Percentiles rank a stretch among this genome's conserved stretches.
phyloP scores from a whole-genome alignment of 2,888 invertebrate species.

The Ormia ochracea region DNA sequence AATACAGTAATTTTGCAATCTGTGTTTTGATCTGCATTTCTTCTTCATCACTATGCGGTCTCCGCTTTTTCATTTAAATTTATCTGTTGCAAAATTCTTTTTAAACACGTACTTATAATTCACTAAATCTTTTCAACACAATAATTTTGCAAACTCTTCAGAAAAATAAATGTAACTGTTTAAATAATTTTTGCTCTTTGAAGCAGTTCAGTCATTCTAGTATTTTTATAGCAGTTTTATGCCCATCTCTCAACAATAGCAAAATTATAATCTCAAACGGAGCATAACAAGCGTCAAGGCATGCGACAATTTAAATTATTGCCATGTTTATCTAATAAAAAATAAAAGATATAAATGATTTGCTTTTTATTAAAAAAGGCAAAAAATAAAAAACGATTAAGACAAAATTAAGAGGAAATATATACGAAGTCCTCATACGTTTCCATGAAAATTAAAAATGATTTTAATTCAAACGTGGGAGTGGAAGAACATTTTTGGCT shows the following conservation, averaged over 20 bases:
- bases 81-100: no score
- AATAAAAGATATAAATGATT: slow-evolving; percentile 24
- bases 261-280: slow-evolving; percentile 45
- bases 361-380: not conserved
- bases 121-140: no score
- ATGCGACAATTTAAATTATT: slow-evolving; percentile 59
- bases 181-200: not conserved
- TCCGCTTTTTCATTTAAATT: no score
- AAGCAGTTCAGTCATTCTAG: not conserved
- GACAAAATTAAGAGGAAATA: not conserved
- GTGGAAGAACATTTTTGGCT: slow-evolving; percentile 9
- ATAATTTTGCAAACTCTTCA: no score
- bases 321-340: slow-evolving; percentile 47
- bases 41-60: no score
- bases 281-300: slow-evolving; percentile 56
- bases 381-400: no score
- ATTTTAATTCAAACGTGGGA: slow-evolving; percentile 24
- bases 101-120: no score
- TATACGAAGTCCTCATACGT: slow-evolving; percentile 16
- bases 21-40: no score
- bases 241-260: not conserved
- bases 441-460: not conserved
- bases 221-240: not conserved
- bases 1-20: no score
- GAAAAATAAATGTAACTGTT: no score